Evolutionary conservation across 2,888 invertebrate species (phyloP), one percentile per base, ranked within the genome.

Genomic region (Trichogramma dendrolimi): DNA sequence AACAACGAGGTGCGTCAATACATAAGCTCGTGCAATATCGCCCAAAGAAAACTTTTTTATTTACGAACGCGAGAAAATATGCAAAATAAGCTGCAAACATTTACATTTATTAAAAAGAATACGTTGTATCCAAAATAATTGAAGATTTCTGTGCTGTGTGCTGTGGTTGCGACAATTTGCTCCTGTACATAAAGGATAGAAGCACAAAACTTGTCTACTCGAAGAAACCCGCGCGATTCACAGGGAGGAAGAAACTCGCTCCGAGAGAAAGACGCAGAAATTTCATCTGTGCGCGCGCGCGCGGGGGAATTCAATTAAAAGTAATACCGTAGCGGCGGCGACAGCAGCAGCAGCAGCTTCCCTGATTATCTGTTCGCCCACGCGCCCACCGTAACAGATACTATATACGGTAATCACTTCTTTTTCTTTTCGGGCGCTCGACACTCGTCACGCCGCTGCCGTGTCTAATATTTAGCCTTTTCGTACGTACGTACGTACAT

Each of bases 251-350:
- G 64, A 60, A 67, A 55, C 62, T 65, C 58, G 62, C 51, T 61
- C 41, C 54, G 52, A 44, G 59, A 38, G 51, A 51, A 14, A 55
- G 63, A 60, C 69, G 72, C 73, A 74, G 74, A 75, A 75, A 76
- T 76, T 77, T 76, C 73, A 75, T 74, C 72, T 27, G 27, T 27
- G 27, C 27, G 1, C 27, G 27, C 14, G 14, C 27, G 27, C 27
- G 27, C 27, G 69, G 68, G 68, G 68, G 70, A 73, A 77, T 77
- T 77, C 76, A 77, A 77, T 78, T 78, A 77, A 77, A 77, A 75
- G 71, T 76, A 74, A 75, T 75, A 69, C 68, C 67, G 69, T 71
- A 66, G 69, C 67, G 63, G 68, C 67, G 66, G 53, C 58, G 5
- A 40, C 55, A n/a, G n/a, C n/a, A n/a, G 14, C 14, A 62, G 58